A percentile compares a stretch with the other conserved stretches of the same genome.
Conservation (phyloP, 1,140 invertebrate species). For the Planococcus citri region DNA sequence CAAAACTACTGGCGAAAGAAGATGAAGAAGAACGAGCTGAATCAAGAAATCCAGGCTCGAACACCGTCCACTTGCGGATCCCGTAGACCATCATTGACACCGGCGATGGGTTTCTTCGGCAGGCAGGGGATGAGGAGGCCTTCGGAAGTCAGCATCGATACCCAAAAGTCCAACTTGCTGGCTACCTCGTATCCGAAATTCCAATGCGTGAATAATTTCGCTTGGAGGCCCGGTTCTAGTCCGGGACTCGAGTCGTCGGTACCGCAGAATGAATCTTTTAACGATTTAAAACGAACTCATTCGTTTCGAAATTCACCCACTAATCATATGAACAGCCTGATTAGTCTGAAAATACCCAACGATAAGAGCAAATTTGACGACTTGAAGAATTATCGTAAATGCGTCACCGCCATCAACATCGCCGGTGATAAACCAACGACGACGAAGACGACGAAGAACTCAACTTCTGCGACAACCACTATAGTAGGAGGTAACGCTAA, state of each 20-base stretch:
- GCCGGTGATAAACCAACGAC: conserved; percentile 24
- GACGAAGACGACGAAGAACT: conserved; percentile 33
- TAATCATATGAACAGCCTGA: background rate
- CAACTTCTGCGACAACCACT: conserved; percentile 33
- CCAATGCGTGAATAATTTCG: conserved; percentile 33
- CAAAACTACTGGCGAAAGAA: conserved; percentile 68
- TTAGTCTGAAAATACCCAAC: background rate
- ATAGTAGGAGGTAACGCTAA: conserved; percentile 31
- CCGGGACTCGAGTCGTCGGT: conserved; percentile 33
- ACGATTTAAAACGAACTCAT: conserved; percentile 5
- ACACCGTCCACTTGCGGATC: conserved; percentile 63
- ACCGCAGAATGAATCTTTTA: conserved; percentile 22
- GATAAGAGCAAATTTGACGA: background rate
- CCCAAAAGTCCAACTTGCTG: conserved; percentile 12
- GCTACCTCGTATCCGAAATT: conserved; percentile 27
- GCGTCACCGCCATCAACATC: background rate
- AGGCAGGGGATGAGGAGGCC: conserved; percentile 27
- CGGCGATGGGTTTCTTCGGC: conserved; percentile 38
- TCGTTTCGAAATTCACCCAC: background rate
- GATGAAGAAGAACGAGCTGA: conserved; percentile 61
- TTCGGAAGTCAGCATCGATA: conserved; percentile 18
- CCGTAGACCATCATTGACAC: conserved; percentile 52
- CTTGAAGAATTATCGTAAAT: background rate
- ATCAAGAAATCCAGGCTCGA: conserved; percentile 57
- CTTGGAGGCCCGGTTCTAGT: conserved; percentile 35